Evolutionary conservation across 53 echinoderm and acorn worm genomes (phyloP), one percentile per base, ranked within the genome.

Genomic region (Luidia sarsii): DNA sequence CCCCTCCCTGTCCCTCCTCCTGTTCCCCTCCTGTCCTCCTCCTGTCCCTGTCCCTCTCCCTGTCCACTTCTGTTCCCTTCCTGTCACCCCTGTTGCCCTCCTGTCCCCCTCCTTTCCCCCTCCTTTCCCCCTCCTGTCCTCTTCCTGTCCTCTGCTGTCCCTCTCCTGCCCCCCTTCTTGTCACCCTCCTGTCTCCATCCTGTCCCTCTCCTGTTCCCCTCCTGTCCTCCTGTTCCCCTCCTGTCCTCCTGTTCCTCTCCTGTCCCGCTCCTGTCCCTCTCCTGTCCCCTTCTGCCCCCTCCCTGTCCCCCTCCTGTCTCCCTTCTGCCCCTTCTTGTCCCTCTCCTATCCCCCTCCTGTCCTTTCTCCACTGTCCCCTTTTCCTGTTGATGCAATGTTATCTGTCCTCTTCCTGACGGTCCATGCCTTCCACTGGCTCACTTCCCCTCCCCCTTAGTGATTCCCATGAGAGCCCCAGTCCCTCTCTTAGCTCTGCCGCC

Each of bases 381-480:
- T n/a, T n/a, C n/a, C n/a, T n/a, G n/a, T n/a, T n/a, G n/a, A n/a
- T n/a, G n/a, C n/a, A n/a, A n/a, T n/a, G n/a, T n/a, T n/a, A n/a
- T n/a, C 25, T 18, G 1, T 35, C 33, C 39, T 38, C 30, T 20
- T 20, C 35, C 5, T 65, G 39, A 29, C 27, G n/a, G n/a, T 35
- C 65, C 23, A 19, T 36, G 21, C 24, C 37, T 19, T 36, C 41
- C 41, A 33, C 22, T 41, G 41, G 41, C 11, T 41, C 6, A 7
- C 41, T 41, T 41, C 6, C 11, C 41, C n/a, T 30, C 50, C 32
- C 20, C 20, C 55, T 50, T 27, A 56, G 35, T 37, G 7, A 43
- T 39, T 60, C 56, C 48, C 61, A 77, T 13, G 30, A 33, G 30
- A 59, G 56, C 46, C 77, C 77, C 19, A 77, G 77, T 18, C 77